Evolutionary conservation across 1,140 invertebrate species (phyloP), one percentile per base, ranked within the genome.

Genomic region (Polypedilum vanderplanki): DNA sequence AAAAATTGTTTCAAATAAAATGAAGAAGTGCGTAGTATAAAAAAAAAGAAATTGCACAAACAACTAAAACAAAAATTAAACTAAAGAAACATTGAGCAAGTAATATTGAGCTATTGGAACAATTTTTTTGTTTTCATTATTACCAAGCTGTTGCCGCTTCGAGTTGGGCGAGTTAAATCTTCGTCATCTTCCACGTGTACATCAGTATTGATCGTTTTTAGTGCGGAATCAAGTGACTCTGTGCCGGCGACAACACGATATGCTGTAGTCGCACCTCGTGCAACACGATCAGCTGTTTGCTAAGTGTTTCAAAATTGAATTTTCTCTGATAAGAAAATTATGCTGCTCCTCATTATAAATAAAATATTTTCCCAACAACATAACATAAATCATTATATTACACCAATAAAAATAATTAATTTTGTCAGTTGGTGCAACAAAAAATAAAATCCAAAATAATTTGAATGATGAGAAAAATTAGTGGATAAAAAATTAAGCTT

Each of bases 171-270:
- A 20, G 15, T 70, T 18, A 20, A 9, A 70, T 18, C 18, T 9
- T 88, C 9, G 20, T 70, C 65, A 18, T 70, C 65, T 20, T 70
- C 65, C 17, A 18, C 65, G 17, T 70, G 65, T 70, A 17, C 20
- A 22, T 70, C 65, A 20, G 17, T 20, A 70, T 70, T 70, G 17
- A 70, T 70, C 7, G n/a, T 70, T 70, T 70, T 70, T 9, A 70
- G 15, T 70, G 65, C 88, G 80, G 90, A 85, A 83, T 88, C 89
- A 77, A 90, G 86, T 81, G 88, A 89, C 85, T 91, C 90, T 75
- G 90, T 91, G 78, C 90, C 90, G 76, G 90, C 89, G 79, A 91
- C 88, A 80, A 91, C 87, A 74, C 90, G 87, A 85, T 90, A 91
- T 78, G 91, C 88, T 79, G 88, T 88, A 79, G 90, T 90, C 73